Evolutionary conservation across 2,888 invertebrate genomes (phyloP).

Genomic region (Cephonodes hylas): DNA sequence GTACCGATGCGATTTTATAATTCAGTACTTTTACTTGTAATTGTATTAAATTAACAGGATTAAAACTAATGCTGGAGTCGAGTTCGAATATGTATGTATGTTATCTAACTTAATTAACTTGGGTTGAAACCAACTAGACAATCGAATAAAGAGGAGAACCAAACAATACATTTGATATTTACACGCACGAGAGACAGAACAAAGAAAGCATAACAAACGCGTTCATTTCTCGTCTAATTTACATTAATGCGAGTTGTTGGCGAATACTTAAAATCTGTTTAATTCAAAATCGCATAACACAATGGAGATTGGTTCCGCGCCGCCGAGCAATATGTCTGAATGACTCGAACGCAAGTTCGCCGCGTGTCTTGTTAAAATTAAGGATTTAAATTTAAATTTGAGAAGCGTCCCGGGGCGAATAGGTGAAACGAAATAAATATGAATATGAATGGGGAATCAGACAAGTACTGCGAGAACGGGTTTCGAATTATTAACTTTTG

Average conservation of each 20-base stretch:
- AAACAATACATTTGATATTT: constrained; percentile 1
- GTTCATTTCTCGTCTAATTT: constrained; percentile 65
- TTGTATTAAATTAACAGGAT: too few species aligned
- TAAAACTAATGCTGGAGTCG: too few species aligned
- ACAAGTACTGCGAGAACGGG: constrained; percentile 67
- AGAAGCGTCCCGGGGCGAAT: constrained; percentile 62
- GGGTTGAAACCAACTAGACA: not conserved
- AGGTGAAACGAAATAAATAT: constrained; percentile 80
- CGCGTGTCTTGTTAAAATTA: constrained; percentile 74
- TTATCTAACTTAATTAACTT: not conserved
- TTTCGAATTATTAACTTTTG: constrained; percentile 78
- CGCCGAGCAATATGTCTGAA: constrained; percentile 64
- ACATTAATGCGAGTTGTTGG: constrained; percentile 74
- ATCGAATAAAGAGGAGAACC: not conserved
- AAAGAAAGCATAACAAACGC: constrained; percentile 59
- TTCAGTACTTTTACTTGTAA: too few species aligned
- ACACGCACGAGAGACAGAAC: constrained; percentile 24
- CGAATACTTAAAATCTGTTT: constrained; percentile 67
- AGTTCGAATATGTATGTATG: too few species aligned
- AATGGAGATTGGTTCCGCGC: constrained; percentile 70
- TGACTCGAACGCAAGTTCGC: constrained; percentile 44
- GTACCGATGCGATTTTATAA: too few species aligned
- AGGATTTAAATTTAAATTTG: constrained; percentile 73
- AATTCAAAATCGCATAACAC: constrained; percentile 61
- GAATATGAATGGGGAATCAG: constrained; percentile 79